These are phyloP conservation scores for Ormia ochracea DNA, from an alignment of 2,888 invertebrate genomes.

Conservation along the genomic window DNA sequence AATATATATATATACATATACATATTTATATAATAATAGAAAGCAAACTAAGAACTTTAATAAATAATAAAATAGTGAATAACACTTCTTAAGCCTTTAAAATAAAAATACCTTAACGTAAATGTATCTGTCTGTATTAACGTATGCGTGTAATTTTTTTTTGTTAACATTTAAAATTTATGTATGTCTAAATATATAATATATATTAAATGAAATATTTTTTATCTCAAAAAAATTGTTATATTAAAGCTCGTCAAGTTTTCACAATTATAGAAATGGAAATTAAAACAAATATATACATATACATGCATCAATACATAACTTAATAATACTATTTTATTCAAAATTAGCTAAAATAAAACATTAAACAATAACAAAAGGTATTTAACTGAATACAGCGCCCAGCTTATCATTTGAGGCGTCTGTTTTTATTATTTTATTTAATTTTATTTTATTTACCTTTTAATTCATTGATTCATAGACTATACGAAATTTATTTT, in stretches of 20 bases:
- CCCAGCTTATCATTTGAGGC: slow-evolving; percentile 53
- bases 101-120: slow-evolving; percentile 10
- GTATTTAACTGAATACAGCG: slow-evolving; percentile 27
- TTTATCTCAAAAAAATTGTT: slow-evolving; percentile 49
- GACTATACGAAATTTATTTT: slow-evolving; percentile 16
- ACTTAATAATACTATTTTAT: slow-evolving; percentile 36
- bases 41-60: slow-evolving; percentile 28
- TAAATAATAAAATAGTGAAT: slow-evolving; percentile 40
- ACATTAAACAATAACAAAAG: slow-evolving; percentile 29
- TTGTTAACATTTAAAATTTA: slow-evolving; percentile 60
- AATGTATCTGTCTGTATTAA: slow-evolving; percentile 46
- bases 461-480: neutral
- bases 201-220: slow-evolving; percentile 45
- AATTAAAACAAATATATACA: neutral
- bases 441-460: too few species aligned
- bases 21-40: neutral
- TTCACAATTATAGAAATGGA: slow-evolving; percentile 20
- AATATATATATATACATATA: too few species aligned
- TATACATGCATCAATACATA: neutral
- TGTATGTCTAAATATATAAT: slow-evolving; percentile 46
- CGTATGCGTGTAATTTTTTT: slow-evolving; percentile 53
- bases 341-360: slow-evolving; percentile 54
- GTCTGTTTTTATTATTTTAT: slow-evolving; percentile 34
- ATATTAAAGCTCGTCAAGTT: slow-evolving; percentile 39
- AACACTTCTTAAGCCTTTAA: slow-evolving; percentile 54